Conservation (phyloP, 2,888 invertebrate genomes). For the Eumacrocentrus americanus region DNA sequence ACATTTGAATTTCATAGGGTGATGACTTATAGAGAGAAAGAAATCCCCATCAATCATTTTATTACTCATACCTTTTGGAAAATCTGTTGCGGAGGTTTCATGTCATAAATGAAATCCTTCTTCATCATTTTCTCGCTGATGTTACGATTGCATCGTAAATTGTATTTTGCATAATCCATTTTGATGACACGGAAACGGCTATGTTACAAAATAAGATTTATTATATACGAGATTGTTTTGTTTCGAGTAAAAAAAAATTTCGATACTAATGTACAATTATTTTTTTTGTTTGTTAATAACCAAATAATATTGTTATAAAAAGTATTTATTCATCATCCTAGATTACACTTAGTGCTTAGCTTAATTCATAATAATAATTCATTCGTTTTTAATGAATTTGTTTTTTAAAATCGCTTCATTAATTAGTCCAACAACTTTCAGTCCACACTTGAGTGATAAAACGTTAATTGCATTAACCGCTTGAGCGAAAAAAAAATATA, state of each 20-base stretch:
- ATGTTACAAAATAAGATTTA: not conserved
- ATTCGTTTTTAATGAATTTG: no score
- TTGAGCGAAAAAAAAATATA: no score
- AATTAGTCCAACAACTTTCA: not conserved
- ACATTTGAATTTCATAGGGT: not conserved
- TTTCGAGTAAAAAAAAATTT: not conserved
- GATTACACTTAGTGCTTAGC: constrained; percentile 48
- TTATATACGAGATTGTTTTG: not conserved
- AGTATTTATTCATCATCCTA: constrained; percentile 46
- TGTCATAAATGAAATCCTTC: constrained; percentile 51
- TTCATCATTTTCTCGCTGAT: constrained; percentile 52
- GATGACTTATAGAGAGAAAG: not conserved
- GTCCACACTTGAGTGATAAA: not conserved
- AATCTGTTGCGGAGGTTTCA: constrained; percentile 38
- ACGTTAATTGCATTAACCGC: constrained; percentile 1
- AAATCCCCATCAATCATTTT: not conserved
- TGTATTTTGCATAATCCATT: constrained; percentile 46
- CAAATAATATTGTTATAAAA: constrained; percentile 41
- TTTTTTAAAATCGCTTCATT: no score
- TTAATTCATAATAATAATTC: no score
- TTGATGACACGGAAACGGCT: no score
- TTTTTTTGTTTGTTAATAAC: not conserved
- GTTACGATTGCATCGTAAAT: constrained; percentile 50
- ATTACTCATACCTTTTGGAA: constrained; percentile 32
- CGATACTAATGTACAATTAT: not conserved